Evolutionary conservation across 2,113 vertebrate genomes (phyloP), one percentile per base, ranked within the genome.

Genomic region (Cricetomys ansorgei): DNA sequence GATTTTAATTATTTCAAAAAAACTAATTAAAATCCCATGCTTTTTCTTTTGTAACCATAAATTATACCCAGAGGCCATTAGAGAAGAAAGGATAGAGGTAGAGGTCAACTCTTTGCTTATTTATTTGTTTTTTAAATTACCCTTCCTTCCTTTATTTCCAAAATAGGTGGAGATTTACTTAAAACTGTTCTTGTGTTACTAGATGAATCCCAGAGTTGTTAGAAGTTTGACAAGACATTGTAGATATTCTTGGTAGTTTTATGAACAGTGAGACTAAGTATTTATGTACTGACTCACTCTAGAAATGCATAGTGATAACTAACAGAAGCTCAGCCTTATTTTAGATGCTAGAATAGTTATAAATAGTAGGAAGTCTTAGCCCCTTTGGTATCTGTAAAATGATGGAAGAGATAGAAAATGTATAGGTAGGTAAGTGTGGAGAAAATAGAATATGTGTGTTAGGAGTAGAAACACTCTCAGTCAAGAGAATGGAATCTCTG

Each of bases 1-100:
- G 73, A 43, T 86, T 95, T 95, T 97, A 98, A 97, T 96, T 91
- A 97, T 95, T 96, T 81, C 25, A 93, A 94, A 94, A 67, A 64
- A 84, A 86, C 64, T 64, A 92, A 96, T 92, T 97, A 94, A 94
- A 15, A 15, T 84, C 94, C n/a, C 48, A 73, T 89, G 81, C 88
- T 91, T 72, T 94, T 95, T 88, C 27, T 57, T 95, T 89, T 79
- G 59, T 45, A 83, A 64, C 31, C 16, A 48, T 65, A 91, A 85
- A 2, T 90, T 93, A 88, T 91, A 65, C 17, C 77, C 17, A 8
- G 5, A 64, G 77, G 70, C 45, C 85, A 85, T 70, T 16, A 91
- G 85, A 59, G 15, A 96, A 92, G 59, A 86, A 81, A 94, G 80
- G 43, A 50, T 34, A 96, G 87, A 92, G 50, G 13, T 7, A 72